These are phyloP conservation scores for Euura saliciscinereae DNA, from an alignment of 1,140 invertebrate genomes.

Conservation along the genomic window DNA sequence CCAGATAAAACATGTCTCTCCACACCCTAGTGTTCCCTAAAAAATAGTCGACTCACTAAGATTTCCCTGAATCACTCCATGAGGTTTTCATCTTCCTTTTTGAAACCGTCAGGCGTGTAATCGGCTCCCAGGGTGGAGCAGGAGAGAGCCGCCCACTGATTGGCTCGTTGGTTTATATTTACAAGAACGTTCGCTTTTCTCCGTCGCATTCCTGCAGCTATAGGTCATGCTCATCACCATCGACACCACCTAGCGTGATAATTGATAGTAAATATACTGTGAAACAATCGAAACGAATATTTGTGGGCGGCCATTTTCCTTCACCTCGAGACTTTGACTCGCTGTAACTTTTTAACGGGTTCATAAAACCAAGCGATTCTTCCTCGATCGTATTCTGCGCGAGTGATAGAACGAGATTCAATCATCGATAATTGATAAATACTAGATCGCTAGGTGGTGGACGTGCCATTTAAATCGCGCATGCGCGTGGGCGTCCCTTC, in stretches of 20 bases:
- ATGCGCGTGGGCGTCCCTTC: slow-evolving; percentile 61
- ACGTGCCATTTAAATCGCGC: slow-evolving; percentile 48
- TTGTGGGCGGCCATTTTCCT: slow-evolving; percentile 20
- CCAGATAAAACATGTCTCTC: neutral
- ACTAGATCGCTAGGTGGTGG: slow-evolving; percentile 48
- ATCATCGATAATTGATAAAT: neutral
- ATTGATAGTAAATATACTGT: slow-evolving; percentile 24
- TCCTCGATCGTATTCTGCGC: neutral
- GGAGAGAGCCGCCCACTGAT: slow-evolving; percentile 57
- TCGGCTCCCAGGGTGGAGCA: slow-evolving; percentile 44
- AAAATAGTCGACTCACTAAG: neutral
- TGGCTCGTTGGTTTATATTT: slow-evolving; percentile 60
- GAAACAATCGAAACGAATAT: neutral
- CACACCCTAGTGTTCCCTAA: neutral
- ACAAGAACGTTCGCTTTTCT: slow-evolving; percentile 56
- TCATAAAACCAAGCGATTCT: slow-evolving; percentile 8
- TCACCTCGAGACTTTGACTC: neutral
- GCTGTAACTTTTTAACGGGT: slow-evolving; percentile 14
- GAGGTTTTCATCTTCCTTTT: neutral
- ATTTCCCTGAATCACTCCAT: neutral
- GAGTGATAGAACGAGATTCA: neutral
- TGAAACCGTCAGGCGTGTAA: neutral
- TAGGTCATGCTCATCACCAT: slow-evolving; percentile 47
- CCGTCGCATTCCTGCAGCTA: slow-evolving; percentile 55
- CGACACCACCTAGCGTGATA: slow-evolving; percentile 50